A percentile compares a stretch with the other conserved stretches of the same genome.
These are phyloP conservation scores for Pipa parva DNA, from an alignment of 2,113 vertebrate species.

Conservation along the genomic window DNA sequence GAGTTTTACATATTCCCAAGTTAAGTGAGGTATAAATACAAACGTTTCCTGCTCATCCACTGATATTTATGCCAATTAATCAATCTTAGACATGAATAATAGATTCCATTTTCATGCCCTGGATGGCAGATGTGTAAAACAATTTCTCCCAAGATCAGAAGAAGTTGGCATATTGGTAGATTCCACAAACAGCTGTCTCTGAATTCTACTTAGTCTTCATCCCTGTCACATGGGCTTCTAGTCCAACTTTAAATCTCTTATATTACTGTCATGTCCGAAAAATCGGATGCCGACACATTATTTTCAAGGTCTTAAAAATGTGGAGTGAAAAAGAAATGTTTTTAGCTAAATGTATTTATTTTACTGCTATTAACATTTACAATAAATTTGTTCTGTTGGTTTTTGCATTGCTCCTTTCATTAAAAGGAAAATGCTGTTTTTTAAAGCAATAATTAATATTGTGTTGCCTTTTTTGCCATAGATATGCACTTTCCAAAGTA, in stretches of 20 bases:
- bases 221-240: conserved; percentile 15
- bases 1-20: background rate
- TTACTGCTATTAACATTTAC: no score
- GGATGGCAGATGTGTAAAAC: conserved; percentile 42
- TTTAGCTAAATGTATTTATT: no score
- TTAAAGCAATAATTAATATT: no score
- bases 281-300: conserved; percentile 7
- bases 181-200: conserved; percentile 25
- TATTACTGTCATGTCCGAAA: conserved; percentile 11
- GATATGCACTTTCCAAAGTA: no score
- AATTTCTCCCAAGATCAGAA: conserved; percentile 29
- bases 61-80: conserved; percentile 1
- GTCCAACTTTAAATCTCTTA: conserved; percentile 20
- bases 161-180: conserved; percentile 15
- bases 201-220: conserved; percentile 7
- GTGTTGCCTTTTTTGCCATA: no score
- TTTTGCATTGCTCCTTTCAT: no score
- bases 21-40: background rate
- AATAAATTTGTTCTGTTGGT: no score
- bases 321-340: background rate
- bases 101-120: conserved; percentile 36
- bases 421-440: no score
- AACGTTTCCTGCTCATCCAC: background rate
- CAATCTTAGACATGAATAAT: background rate
- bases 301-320: background rate